Evolutionary conservation across 2,888 invertebrate species (phyloP).

Genomic region (Pyralis farinalis): DNA sequence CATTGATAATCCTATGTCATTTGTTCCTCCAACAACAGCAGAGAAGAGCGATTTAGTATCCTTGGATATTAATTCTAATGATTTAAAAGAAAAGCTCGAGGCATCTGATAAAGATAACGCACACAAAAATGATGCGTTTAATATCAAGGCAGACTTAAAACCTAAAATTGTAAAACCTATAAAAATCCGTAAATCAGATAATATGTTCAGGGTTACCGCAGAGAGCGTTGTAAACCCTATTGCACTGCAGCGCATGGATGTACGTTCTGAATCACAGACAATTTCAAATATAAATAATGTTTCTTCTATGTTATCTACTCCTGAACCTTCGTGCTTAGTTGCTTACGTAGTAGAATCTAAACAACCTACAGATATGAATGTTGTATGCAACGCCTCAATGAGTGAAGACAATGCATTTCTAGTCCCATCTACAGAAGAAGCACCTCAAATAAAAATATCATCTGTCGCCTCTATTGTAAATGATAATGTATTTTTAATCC

Average conservation of each 20-base stretch:
- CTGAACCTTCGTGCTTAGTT: not conserved
- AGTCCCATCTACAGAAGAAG: too few species aligned
- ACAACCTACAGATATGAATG: too few species aligned
- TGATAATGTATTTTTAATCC: too few species aligned
- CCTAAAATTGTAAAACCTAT: conserved; percentile 54
- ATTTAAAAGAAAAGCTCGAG: conserved; percentile 9
- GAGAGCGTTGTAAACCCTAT: not conserved
- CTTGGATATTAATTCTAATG: conserved; percentile 21
- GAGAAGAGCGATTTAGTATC: conserved; percentile 22
- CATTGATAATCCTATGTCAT: conserved; percentile 60
- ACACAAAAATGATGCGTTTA: conserved; percentile 15
- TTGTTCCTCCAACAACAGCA: conserved; percentile 35
- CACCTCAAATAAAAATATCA: too few species aligned
- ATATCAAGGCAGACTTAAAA: conserved; percentile 14
- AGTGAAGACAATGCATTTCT: too few species aligned
- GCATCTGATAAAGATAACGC: conserved; percentile 12
- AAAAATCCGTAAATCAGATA: conserved; percentile 55
- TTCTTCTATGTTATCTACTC: not conserved
- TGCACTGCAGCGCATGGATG: not conserved
- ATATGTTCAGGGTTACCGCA: conserved; percentile 8
- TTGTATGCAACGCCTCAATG: too few species aligned
- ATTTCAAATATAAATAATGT: not conserved
- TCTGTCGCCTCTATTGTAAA: too few species aligned
- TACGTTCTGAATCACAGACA: too few species aligned
- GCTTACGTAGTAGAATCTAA: too few species aligned